Conservation (phyloP, 1,140 invertebrate genomes). For the Drosophila auraria region DNA sequence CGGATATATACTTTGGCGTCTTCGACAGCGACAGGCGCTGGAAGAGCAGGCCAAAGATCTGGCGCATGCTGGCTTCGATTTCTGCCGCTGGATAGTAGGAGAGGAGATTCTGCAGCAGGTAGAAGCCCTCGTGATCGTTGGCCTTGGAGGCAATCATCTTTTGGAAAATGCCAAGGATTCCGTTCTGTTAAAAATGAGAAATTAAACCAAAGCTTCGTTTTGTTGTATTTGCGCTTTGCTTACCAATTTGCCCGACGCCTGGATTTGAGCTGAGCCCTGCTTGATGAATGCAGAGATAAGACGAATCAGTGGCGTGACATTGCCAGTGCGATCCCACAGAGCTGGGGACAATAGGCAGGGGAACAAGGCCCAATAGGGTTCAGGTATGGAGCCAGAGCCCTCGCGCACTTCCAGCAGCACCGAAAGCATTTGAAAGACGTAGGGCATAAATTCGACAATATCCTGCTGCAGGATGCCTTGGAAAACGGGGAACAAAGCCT, state of each 20-base stretch:
- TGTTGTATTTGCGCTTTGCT: slow-evolving; percentile 28
- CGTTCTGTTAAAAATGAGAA: slow-evolving; percentile 87
- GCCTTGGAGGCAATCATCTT: slow-evolving; percentile 97
- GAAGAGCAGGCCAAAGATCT: slow-evolving; percentile 96
- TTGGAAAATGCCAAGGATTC: slow-evolving; percentile 97
- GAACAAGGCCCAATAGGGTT: slow-evolving; percentile 95
- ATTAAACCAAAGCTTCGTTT: neutral
- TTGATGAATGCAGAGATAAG: slow-evolving; percentile 94
- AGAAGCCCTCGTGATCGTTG: slow-evolving; percentile 98
- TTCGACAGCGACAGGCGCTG: slow-evolving; percentile 96
- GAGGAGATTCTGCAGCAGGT: slow-evolving; percentile 94
- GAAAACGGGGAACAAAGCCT: slow-evolving; percentile 96
- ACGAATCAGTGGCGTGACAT: slow-evolving; percentile 95
- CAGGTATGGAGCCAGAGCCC: slow-evolving; percentile 87
- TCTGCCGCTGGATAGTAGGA: slow-evolving; percentile 89
- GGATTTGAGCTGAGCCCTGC: slow-evolving; percentile 90
- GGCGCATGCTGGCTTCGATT: slow-evolving; percentile 92
- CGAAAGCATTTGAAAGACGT: slow-evolving; percentile 98
- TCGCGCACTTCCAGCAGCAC: slow-evolving; percentile 94
- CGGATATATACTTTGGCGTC: slow-evolving; percentile 96
- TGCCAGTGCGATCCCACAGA: slow-evolving; percentile 96
- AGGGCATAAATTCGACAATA: slow-evolving; percentile 98
- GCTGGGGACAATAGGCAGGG: slow-evolving; percentile 94
- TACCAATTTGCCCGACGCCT: slow-evolving; percentile 89
- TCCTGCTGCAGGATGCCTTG: slow-evolving; percentile 97